Base-by-base conservation (phyloP, 2,888 invertebrate genomes). In the Dryobota labecula region DNA sequence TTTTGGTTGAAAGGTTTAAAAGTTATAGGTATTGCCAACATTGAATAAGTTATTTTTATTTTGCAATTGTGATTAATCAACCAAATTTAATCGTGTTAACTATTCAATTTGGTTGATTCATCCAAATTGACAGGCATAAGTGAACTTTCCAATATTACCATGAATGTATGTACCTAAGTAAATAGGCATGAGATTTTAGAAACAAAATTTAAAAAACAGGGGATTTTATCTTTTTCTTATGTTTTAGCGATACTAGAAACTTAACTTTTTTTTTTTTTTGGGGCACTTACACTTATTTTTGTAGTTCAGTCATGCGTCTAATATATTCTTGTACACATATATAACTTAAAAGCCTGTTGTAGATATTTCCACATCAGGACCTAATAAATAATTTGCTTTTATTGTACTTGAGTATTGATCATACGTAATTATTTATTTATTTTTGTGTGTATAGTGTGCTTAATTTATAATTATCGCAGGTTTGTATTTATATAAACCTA, bases 311-410 rank as follows among this genome's bases (percentile, higher is more conserved):
- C 8, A 54, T 45, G 30, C 30, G 36, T 54, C 68, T 30, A 47
- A 69, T 77, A 69, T 77, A 77, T 72, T 53, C 38, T 54, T 76
- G 30, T 68, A 69, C 15, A 18, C 20, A 2, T n/a, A 15, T 51
- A 24, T 76, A 24, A 53, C 30, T 11, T 38, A 20, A 24, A 38
- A 45, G 4, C 20, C 76, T 68, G 13, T 30, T 67, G 24, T 20
- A 54, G 15, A 45, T 54, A 41, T 72, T 33, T 47, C 4, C 15
- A 54, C 30, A 27, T 13, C 24, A 47, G 27, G 38, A 2, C 5
- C 11, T 41, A 38, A 54, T 45, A 24, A 7, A 20, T 24, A 2
- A 47, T 13, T 68, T 1, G 24, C 24, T 67, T 76, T 33, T 41
- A 13, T 27, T 68, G 45, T 72, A 30, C 45, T 51, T 36, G 1